These are phyloP conservation scores for Vipera latastei DNA, from an alignment of 2,797 vertebrate species.

Conservation along the genomic window DNA sequence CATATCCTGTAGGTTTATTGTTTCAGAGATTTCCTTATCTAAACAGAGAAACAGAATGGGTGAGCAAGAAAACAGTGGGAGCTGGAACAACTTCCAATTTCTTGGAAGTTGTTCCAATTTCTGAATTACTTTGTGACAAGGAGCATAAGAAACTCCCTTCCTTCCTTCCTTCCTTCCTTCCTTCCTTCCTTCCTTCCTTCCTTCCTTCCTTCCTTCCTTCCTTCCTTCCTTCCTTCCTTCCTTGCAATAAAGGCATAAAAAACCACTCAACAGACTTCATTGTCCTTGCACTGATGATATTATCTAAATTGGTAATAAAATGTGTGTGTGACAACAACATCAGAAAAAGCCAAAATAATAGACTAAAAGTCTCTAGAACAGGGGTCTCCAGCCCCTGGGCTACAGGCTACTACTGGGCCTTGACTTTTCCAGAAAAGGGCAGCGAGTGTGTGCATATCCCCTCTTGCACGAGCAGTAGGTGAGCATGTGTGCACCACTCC, in stretches of 20 bases:
- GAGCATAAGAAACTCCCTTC: background rate
- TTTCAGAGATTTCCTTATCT: background rate
- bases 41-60: background rate
- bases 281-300: background rate
- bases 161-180: too few relatives aligned
- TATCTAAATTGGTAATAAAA: background rate
- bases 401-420: too few relatives aligned
- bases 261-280: background rate
- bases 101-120: too few relatives aligned
- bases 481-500: too few relatives aligned
- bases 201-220: too few relatives aligned
- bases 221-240: too few relatives aligned
- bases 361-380: background rate
- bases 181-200: too few relatives aligned
- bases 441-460: too few relatives aligned
- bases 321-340: background rate
- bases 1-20: background rate
- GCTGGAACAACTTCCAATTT: background rate
- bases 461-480: too few relatives aligned
- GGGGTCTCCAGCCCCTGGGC: too few relatives aligned
- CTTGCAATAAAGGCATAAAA: too few relatives aligned
- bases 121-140: background rate
- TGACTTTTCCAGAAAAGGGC: too few relatives aligned
- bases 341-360: background rate
- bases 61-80: background rate